Base-by-base conservation (phyloP, 1,140 invertebrate genomes). In the Parasteatoda tepidariorum region DNA sequence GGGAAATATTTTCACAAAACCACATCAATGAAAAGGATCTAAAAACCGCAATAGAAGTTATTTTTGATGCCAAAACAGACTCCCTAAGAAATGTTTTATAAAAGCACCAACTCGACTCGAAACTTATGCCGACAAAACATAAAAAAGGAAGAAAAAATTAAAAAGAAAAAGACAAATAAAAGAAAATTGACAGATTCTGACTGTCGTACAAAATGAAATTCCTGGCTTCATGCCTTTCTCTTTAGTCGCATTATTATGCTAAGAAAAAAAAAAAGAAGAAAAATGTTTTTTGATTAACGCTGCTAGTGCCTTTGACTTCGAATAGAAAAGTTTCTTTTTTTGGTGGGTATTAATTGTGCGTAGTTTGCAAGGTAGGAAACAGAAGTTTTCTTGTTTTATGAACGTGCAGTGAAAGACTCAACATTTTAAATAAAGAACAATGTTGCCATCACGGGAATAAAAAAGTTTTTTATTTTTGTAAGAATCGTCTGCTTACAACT, bases 191-290 rank as follows among this genome's bases (percentile, higher is more conserved):
- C 18, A 59, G 24, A 26, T 59, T 26, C 18, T 22, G 57, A 48
- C 38, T 48, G 38, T 48, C 38, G 68, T 55, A 54, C 13, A 54
- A 71, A 71, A 71, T 71, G 68, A 71, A 71, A 71, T 71, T 71
- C 68, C 48, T 71, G 68, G 68, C 68, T n/a, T 15, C 15, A 15
- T 71, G 68, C 68, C 68, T 71, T 30, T 54, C 26, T 55, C 38
- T 54, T 54, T 71, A 13, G 15, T 15, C 9, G 15, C 41, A 71
- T 54, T 71, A 71, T 71, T 71, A 71, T 71, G 68, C 26, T 41
- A 71, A 71, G 34, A 26, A 7, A 68, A 41, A 68, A 38, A 24
- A 71, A 34, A 11, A 6, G 24, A 3, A 30, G n/a, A 31, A 71
- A 54, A 71, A 28, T 5, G 38, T n/a, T 66, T 15, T 67, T 67